These are phyloP conservation scores for Cecidostiba fungosa DNA, from an alignment of 2,888 invertebrate species.

Conservation along the genomic window DNA sequence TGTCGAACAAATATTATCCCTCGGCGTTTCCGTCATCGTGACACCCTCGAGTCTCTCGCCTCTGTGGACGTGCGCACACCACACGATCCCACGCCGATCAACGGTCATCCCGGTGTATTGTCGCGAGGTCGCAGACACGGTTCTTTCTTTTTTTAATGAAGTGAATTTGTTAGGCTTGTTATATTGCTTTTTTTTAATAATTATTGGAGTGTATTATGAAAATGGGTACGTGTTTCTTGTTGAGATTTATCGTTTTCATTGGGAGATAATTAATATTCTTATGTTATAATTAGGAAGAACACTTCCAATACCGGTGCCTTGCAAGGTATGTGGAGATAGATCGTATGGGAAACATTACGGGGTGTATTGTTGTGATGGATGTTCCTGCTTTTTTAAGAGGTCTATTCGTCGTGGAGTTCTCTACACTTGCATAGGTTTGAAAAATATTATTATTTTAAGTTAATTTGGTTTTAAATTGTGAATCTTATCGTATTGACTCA, in stretches of 20 bases:
- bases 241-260: neutral
- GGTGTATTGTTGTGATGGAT: slow-evolving; percentile 92
- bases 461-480: neutral
- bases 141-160: neutral
- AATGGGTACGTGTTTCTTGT: neutral
- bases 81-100: slow-evolving; percentile 21
- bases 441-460: neutral
- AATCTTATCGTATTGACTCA: neutral
- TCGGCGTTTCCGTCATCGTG: slow-evolving; percentile 51
- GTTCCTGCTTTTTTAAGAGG: slow-evolving; percentile 94
- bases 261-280: neutral
- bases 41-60: slow-evolving; percentile 17
- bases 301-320: slow-evolving; percentile 85
- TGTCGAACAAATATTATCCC: slow-evolving; percentile 57
- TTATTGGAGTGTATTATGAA: neutral
- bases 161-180: too few species aligned
- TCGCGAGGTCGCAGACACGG: neutral
- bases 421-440: slow-evolving; percentile 89
- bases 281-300: slow-evolving; percentile 81
- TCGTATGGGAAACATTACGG: slow-evolving; percentile 93
- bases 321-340: slow-evolving; percentile 91
- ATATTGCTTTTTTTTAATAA: too few species aligned
- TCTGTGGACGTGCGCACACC: neutral
- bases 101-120: slow-evolving; percentile 54
- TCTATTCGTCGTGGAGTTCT: slow-evolving; percentile 87